Base-by-base conservation (phyloP, 2,113 vertebrate genomes). In the Gymnorhina tibicen region DNA sequence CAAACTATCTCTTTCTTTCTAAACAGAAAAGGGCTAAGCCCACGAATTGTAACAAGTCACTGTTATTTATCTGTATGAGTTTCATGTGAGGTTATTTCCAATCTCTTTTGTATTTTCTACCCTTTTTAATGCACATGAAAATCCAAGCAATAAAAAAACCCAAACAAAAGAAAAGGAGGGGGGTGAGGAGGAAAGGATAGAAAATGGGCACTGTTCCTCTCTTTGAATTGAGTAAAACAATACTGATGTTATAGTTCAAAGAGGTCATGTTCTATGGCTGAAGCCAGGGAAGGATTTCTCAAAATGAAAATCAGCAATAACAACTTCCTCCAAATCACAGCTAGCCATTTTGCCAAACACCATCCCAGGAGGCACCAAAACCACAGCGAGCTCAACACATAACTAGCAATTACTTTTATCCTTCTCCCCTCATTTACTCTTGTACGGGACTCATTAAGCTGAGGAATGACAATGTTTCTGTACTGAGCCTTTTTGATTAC, bases 371-470 rank as follows among this genome's bases (percentile, higher is more conserved):
- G 93, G 60, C 50, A 87, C 60, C 49, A 75, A 89, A 80, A 68
- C 1, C 72, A 72, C 67, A 74, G 42, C 67, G 69, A 94, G 44
- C 84, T 96, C 93, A 85, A 80, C 78, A 88, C 32, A 85, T 32
- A 88, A 86, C 78, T 88, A 88, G 94, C 97, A 98, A 96, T 97
- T 96, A 92, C 91, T 96, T 98, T 97, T 89, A 94, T 97, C 85
- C 84, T 96, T 96, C 80, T 97, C 39, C 42, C 81, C 92, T 97
- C 96, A 97, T 97, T 98, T 97, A 94, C 85, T 96, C 95, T 95
- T 96, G 91, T 93, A 94, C 95, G 88, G 89, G 87, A 97, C 96
- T 97, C 84, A 96, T 97, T 97, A 97, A 85, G 50, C 76, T 96
- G 94, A 96, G 76, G 62, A 94, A 97, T 94, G 90, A 92, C 95